Base-by-base conservation (phyloP, 2,888 invertebrate genomes). In the Melanophora roralis region DNA sequence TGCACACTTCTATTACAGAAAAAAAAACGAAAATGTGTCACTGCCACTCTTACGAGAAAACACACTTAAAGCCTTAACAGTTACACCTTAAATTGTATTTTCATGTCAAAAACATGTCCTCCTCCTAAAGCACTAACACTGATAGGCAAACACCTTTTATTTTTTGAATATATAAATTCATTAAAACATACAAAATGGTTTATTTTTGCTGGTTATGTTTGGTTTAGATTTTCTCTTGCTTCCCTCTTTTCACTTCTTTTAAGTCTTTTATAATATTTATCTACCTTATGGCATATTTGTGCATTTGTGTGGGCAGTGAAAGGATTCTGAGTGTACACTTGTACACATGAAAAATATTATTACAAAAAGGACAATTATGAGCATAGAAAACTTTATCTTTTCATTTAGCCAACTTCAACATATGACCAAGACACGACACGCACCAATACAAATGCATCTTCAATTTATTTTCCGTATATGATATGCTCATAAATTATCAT, bases 401-500 rank as follows among this genome's bases (percentile, higher is more conserved):
- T 21, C 43, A 51, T 49, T 5, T 65, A 8, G 1, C n/a, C 14
- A 59, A 23, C 40, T 65, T 59, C 16, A 67, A 59, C 65, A 67
- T 57, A 49, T 43, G 40, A 21, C 21, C 38, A 12, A 59, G 40
- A 51, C 51, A 57, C 55, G 40, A 51, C 14, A 16, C 2, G 53
- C 23, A 47, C 23, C 8, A 3, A 11, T 47, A 16, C 27, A 12
- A 4, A 0, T 23, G 34, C 12, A 23, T 14, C 14, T 11, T 8
- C 14, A 14, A 27, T 45, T 43, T 36, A 62, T 64, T 36, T 62
- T 23, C 36, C 57, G 12, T 51, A 67, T 34, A 74, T 67, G 67
- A 71, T 69, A 71, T 53, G 14, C 36, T 51, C 69, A 71, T 64
- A 65, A 69, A 79, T 79, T 79, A 64, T 49, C 71, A 55, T 79